phyloP scores from a whole-genome alignment of 2,888 invertebrate species.

The Cosmorhoe ocellata region DNA sequence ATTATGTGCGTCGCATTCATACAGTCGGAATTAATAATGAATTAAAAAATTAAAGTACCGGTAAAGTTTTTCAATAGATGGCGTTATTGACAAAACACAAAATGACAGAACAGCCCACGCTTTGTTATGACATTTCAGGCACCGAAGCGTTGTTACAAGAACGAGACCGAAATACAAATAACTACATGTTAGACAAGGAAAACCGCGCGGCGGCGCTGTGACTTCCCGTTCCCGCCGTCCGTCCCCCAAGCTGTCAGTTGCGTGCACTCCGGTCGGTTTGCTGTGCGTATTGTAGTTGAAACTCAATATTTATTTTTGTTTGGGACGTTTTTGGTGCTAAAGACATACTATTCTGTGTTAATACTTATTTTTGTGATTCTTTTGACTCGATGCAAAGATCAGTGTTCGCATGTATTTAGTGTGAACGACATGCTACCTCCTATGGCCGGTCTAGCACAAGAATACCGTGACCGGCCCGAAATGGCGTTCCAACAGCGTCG shows the following conservation, averaged over 20 bases:
- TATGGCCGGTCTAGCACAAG: slow-evolving; percentile 76
- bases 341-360: slow-evolving; percentile 25
- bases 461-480: slow-evolving; percentile 75
- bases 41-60: too few species aligned
- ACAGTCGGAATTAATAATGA: too few species aligned
- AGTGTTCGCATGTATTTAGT: slow-evolving; percentile 72
- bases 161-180: slow-evolving; percentile 46
- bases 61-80: slow-evolving; percentile 46
- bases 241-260: slow-evolving; percentile 72
- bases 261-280: slow-evolving; percentile 67
- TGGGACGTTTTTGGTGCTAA: slow-evolving; percentile 35
- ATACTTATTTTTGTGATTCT: slow-evolving; percentile 41
- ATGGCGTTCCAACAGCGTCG: slow-evolving; percentile 77
- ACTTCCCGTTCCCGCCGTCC: slow-evolving; percentile 75
- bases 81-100: slow-evolving; percentile 49
- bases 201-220: slow-evolving; percentile 71
- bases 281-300: slow-evolving; percentile 62
- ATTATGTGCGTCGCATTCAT: too few species aligned
- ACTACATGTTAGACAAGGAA: slow-evolving; percentile 47
- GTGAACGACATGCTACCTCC: slow-evolving; percentile 74
- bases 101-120: slow-evolving; percentile 72
- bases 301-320: slow-evolving; percentile 57
- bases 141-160: slow-evolving; percentile 53
- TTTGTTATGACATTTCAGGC: slow-evolving; percentile 79
- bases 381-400: slow-evolving; percentile 49